Conservation (phyloP, 2,113 vertebrate genomes). For the Thryonomys swinderianus region DNA sequence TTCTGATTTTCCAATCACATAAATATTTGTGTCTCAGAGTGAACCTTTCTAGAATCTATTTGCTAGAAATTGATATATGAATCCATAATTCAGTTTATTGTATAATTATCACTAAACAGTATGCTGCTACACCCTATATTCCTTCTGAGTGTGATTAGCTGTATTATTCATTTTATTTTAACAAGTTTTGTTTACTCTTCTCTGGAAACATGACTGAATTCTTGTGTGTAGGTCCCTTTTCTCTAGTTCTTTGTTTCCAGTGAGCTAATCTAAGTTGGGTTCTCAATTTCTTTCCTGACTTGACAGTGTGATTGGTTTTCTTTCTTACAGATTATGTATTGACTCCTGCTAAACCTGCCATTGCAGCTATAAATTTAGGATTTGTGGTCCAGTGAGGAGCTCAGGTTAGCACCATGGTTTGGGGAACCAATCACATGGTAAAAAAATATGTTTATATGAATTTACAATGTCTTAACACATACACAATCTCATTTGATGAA, state of each 20-base stretch:
- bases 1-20: background rate
- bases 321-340: background rate
- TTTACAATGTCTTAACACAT: background rate
- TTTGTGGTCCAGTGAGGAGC: background rate
- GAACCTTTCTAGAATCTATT: slow-evolving; percentile 1
- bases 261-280: background rate
- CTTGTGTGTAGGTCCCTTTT: background rate
- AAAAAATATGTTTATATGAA: background rate
- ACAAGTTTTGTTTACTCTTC: background rate
- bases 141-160: background rate
- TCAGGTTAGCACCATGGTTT: background rate
- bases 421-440: background rate
- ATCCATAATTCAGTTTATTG: background rate
- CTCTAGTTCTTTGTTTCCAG: background rate
- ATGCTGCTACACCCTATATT: background rate
- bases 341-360: background rate
- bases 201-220: background rate
- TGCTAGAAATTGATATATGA: background rate
- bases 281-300: background rate
- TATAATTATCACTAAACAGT: background rate
- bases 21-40: slow-evolving; percentile 16
- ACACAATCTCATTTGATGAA: slow-evolving; percentile 19
- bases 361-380: slow-evolving; percentile 37
- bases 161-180: background rate
- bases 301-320: slow-evolving; percentile 38